A percentile compares a stretch with the other conserved stretches of the same genome.
Evolutionary conservation across 2,797 vertebrate species (phyloP).

Genomic region (Pantherophis alleghaniensis): DNA sequence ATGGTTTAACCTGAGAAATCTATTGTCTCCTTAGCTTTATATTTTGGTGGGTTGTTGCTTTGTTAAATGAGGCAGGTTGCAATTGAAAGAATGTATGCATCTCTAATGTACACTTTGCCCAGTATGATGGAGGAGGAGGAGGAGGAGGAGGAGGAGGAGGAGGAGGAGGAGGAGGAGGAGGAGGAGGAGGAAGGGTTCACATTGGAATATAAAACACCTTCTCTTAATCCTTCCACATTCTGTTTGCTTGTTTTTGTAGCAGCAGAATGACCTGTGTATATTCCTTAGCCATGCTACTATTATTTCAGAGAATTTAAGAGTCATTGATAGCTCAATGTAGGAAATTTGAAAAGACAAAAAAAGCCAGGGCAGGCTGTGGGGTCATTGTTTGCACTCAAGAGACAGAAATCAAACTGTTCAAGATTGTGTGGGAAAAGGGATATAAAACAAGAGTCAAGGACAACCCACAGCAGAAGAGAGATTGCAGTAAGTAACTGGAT

Average conservation of each 20-base stretch:
- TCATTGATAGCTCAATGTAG: conserved; percentile 10
- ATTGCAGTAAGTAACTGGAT: not conserved
- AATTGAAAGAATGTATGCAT: not conserved
- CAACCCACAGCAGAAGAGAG: not conserved
- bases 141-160: not conserved
- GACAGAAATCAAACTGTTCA: not conserved
- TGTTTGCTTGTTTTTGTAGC: not conserved
- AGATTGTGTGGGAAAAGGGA: not conserved
- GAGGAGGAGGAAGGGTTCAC: not conserved
- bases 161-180: too few relatives aligned
- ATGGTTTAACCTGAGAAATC: conserved; percentile 29
- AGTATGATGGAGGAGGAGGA: not conserved
- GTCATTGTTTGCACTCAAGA: not conserved
- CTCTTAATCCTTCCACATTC: conserved; percentile 5
- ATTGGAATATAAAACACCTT: conserved; percentile 28
- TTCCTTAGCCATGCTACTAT: not conserved
- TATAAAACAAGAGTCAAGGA: not conserved
- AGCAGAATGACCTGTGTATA: not conserved
- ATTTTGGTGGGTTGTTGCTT: not conserved
- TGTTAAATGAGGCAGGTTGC: not conserved
- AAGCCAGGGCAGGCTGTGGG: conserved; percentile 21
- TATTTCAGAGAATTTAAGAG: not conserved
- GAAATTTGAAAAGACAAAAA: conserved; percentile 34
- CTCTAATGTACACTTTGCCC: conserved; percentile 34
- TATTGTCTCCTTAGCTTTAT: conserved; percentile 40